Evolutionary conservation across 1,140 invertebrate species (phyloP).

Genomic region (Zaprionus vittiger): DNA sequence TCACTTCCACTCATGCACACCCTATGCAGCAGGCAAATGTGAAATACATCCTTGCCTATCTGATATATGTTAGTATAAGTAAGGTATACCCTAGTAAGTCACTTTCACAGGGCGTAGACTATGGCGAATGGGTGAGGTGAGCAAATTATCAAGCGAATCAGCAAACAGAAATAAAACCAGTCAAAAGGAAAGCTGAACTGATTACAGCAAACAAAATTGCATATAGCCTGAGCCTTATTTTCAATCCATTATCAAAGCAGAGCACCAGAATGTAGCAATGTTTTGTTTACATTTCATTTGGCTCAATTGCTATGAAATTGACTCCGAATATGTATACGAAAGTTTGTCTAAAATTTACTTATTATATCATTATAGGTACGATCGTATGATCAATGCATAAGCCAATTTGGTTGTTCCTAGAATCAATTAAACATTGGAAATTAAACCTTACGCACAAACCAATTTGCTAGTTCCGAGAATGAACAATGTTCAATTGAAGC

Average conservation of each 20-base stretch:
- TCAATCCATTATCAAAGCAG: neutral
- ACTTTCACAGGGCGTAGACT: neutral
- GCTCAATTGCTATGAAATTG: too few species aligned
- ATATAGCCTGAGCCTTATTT: neutral
- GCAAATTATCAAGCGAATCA: neutral
- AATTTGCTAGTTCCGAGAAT: neutral
- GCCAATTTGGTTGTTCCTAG: neutral
- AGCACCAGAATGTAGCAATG: neutral
- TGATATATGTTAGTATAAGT: too few species aligned
- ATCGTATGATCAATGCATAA: too few species aligned
- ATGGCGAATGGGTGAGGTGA: neutral
- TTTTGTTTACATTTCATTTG: neutral
- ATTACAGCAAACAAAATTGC: neutral
- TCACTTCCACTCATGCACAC: too few species aligned
- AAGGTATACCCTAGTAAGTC: neutral
- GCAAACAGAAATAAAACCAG: neutral
- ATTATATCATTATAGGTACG: neutral
- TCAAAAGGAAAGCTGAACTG: constrained; percentile 3
- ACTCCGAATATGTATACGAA: too few species aligned
- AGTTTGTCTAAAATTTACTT: too few species aligned
- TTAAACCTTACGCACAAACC: neutral
- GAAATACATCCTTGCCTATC: too few species aligned
- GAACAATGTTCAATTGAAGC: neutral
- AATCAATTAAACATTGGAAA: neutral
- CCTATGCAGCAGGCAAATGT: too few species aligned